Evolutionary conservation across 2,888 invertebrate genomes (phyloP), one percentile per base, ranked within the genome.

Genomic region (Chymomyza amoena): DNA sequence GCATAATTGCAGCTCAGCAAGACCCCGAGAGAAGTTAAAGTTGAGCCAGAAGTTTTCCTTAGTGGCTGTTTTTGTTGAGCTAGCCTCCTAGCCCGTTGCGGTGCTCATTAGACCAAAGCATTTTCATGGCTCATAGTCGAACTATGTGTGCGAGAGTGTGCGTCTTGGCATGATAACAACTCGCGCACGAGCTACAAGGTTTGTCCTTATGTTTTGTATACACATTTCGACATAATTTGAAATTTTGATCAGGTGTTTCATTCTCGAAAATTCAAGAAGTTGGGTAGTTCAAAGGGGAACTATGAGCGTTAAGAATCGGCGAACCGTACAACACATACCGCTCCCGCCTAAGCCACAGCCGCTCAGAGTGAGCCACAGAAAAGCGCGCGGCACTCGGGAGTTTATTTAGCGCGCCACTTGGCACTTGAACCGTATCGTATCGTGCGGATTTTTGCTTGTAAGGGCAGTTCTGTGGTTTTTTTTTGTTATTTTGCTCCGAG

Each of bases 51-150:
- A 84, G 87, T 81, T 80, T 79, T 78, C 75, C 77, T 74, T 71
- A 70, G 45, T 61, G 39, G 61, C 57, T 25, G 15, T 60, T 60
- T 18, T 57, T 18, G 57, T 54, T 18, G 52, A 54, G 52, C 39
- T 45, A 45, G 39, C 10, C 18, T 45, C 15, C 32, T 18, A 60
- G 64, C 6, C 39, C 15, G 64, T 16, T 54, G 70, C 66, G 75
- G 81, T 85, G 84, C 81, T 85, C 84, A 85, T 87, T 85, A 85
- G 87, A 85, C 84, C 84, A 85, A 87, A 87, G 87, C 82, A 72
- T 82, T 79, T 76, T 70, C 76, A 73, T 77, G 79, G 63, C 85
- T 68, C 64, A 66, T 64, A 76, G 72, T 54, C 65, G 32, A 20
- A 28, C 5, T 75, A 3, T 20, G 25, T 20, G 45, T 71, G 32